Conservation (phyloP, 2,888 invertebrate species). For the Drepana falcataria region DNA sequence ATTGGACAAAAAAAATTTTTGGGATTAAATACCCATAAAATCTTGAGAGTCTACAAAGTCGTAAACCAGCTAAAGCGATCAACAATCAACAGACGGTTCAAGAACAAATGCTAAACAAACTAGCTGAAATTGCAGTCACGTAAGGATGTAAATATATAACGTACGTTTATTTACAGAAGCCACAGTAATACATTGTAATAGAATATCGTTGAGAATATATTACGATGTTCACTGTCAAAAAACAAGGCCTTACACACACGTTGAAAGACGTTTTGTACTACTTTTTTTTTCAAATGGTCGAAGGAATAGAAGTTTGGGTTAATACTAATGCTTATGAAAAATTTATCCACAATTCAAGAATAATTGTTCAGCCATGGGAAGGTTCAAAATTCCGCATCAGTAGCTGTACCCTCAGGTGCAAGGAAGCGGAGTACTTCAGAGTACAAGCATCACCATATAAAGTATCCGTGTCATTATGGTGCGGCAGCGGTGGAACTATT, state of each 20-base stretch:
- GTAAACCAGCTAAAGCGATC: too few species aligned
- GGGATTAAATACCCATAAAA: too few species aligned
- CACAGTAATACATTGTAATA: neutral
- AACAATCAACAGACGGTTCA: neutral
- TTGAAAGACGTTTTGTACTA: too few species aligned
- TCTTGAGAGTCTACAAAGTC: too few species aligned
- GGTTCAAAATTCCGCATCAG: neutral
- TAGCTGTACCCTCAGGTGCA: neutral
- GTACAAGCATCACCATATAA: slow-evolving; percentile 9
- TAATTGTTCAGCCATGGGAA: neutral
- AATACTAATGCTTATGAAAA: too few species aligned
- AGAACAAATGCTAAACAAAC: neutral
- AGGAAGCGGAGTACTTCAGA: neutral
- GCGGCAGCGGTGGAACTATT: slow-evolving; percentile 10
- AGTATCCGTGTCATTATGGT: slow-evolving; percentile 20
- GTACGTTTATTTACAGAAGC: neutral
- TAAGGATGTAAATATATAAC: neutral
- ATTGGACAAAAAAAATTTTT: too few species aligned
- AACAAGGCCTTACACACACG: neutral
- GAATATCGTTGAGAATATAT: neutral
- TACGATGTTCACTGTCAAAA: neutral
- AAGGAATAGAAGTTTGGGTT: too few species aligned
- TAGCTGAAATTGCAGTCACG: neutral
- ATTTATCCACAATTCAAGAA: too few species aligned
- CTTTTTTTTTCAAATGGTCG: too few species aligned